Conservation (phyloP, 2,113 vertebrate species). For the Gracilinanus agilis region DNA sequence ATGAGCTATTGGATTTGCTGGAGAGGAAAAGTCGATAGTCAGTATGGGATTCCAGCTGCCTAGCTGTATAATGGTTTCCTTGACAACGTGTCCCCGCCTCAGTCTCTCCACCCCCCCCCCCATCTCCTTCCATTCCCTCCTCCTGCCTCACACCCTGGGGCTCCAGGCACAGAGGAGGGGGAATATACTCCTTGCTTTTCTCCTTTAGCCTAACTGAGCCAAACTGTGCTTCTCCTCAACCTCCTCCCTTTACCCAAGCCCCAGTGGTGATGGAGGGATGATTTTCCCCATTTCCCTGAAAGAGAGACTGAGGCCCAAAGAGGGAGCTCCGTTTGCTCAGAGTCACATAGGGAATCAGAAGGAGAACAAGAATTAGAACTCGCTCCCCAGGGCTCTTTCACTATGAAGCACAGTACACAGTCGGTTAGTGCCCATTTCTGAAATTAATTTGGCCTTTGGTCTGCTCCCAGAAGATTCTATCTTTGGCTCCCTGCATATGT, state of each 20-base stretch:
- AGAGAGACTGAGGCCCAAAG: too few relatives aligned
- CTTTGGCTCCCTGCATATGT: background rate
- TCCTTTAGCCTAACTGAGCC: background rate
- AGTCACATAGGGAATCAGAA: background rate
- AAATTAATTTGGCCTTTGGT: background rate
- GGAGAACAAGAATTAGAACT: background rate
- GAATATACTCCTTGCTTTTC: background rate
- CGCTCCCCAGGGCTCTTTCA: background rate
- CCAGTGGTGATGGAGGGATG: background rate
- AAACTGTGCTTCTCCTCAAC: background rate
- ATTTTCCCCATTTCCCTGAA: background rate
- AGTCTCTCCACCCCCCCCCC: conserved; percentile 32
- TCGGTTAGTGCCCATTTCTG: background rate
- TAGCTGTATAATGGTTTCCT: conserved; percentile 5
- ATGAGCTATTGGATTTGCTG: conserved; percentile 80
- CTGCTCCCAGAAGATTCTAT: background rate
- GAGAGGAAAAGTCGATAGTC: conserved; percentile 77
- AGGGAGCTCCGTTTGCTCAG: background rate
- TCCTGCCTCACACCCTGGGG: background rate
- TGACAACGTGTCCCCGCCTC: background rate
- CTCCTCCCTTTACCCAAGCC: background rate
- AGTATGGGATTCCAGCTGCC: conserved; percentile 73
- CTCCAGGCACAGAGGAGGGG: background rate
- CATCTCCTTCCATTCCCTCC: conserved; percentile 12
- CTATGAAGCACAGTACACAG: background rate